phyloP scores from a whole-genome alignment of 2,797 vertebrate genomes.

The Benthosema pterotum region DNA sequence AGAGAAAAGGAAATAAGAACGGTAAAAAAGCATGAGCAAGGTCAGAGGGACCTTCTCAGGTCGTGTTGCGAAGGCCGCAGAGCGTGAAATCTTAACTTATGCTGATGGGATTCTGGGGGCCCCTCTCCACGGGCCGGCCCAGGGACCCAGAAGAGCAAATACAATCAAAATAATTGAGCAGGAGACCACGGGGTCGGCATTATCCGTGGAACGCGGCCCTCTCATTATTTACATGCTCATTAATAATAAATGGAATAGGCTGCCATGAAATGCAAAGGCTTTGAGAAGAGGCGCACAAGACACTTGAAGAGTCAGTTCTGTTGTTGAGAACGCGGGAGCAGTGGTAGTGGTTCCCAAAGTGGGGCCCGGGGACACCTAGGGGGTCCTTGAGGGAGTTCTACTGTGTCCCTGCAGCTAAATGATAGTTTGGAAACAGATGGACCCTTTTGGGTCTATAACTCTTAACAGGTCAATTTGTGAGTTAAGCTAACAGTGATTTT shows the following conservation, averaged over 20 bases:
- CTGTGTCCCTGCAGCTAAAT: too few relatives aligned
- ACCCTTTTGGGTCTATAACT: too few relatives aligned
- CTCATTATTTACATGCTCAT: constrained; percentile 65
- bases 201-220: constrained; percentile 12
- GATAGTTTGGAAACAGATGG: too few relatives aligned
- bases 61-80: constrained; percentile 11
- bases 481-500: too few relatives aligned
- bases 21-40: constrained; percentile 32
- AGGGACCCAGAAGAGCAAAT: constrained; percentile 46
- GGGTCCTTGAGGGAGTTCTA: too few relatives aligned
- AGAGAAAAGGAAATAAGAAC: constrained; percentile 2
- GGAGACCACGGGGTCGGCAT: constrained; percentile 50
- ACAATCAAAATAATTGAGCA: constrained; percentile 59
- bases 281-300: constrained; percentile 4
- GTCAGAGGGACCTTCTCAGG: constrained; percentile 34
- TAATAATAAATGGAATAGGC: constrained; percentile 67
- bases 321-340: neutral
- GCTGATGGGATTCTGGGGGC: constrained; percentile 39
- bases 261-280: constrained; percentile 53
- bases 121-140: constrained; percentile 20
- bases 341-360: too few relatives aligned
- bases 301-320: constrained; percentile 13
- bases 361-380: too few relatives aligned
- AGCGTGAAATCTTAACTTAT: constrained; percentile 39
- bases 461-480: too few relatives aligned